Percentiles rank a stretch among this genome's conserved stretches.
Evolutionary conservation across 2,113 vertebrate species (phyloP).

Genomic region (Procavia capensis): DNA sequence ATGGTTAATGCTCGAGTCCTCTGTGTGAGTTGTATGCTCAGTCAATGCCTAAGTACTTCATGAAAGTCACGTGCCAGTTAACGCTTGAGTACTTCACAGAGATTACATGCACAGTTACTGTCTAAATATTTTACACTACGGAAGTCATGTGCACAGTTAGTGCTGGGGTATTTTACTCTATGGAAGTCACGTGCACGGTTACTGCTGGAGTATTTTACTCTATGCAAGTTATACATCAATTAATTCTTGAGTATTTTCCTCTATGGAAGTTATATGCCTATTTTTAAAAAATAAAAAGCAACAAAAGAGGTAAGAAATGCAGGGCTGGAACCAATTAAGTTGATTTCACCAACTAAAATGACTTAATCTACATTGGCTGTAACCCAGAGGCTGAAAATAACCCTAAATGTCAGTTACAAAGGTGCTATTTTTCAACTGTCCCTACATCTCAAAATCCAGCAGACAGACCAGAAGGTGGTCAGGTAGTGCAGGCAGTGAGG

Average conservation of each 20-base stretch:
- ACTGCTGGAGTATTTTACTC: too few species aligned
- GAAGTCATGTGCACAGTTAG: too few species aligned
- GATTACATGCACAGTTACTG: too few species aligned
- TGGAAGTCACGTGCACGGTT: too few species aligned
- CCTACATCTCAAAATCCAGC: background rate
- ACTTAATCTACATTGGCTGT: background rate
- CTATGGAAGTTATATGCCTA: background rate
- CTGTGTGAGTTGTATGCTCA: background rate
- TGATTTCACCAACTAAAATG: conserved; percentile 12
- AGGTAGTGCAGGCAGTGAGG: background rate
- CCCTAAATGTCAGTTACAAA: background rate
- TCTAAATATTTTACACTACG: too few species aligned
- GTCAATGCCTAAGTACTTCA: too few species aligned
- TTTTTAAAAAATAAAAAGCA: background rate
- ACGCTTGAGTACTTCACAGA: too few species aligned
- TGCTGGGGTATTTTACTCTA: too few species aligned
- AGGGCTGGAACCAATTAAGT: conserved; percentile 9
- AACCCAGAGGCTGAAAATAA: background rate
- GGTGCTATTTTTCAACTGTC: background rate
- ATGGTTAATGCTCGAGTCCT: background rate
- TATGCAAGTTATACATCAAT: too few species aligned
- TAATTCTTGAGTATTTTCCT: background rate
- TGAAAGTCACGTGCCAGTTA: too few species aligned
- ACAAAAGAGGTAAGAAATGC: background rate
- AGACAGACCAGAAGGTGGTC: background rate